These are phyloP conservation scores for Pantherophis vulpinus DNA, from an alignment of 2,797 vertebrate species.

Conservation along the genomic window DNA sequence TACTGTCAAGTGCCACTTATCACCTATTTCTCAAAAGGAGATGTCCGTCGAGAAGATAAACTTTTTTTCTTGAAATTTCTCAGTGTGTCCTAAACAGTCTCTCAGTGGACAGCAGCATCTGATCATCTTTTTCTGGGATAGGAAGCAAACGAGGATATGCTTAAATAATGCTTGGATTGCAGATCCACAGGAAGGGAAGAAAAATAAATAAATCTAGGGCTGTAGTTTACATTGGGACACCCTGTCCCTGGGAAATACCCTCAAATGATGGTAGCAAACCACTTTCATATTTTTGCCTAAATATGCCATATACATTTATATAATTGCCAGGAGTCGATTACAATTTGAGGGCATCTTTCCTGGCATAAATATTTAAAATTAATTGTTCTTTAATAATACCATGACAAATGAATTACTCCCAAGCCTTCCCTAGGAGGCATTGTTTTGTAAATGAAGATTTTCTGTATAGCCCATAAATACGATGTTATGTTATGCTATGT, in stretches of 20 bases:
- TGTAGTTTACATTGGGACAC: not conserved
- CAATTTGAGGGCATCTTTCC: not conserved
- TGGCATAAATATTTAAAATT: not conserved
- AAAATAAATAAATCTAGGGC: not conserved
- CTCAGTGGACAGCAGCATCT: not conserved
- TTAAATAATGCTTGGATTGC: not conserved
- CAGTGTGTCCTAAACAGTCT: not conserved
- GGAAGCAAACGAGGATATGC: not conserved
- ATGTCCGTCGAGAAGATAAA: not conserved
- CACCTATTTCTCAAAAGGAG: not conserved
- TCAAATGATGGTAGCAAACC: not conserved
- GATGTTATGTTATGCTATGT: not conserved
- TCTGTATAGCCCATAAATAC: not conserved
- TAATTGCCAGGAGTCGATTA: not conserved
- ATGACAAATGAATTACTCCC: not conserved
- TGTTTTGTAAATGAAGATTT: not conserved
- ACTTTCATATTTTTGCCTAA: not conserved
- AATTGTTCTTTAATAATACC: not conserved
- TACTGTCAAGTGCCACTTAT: not conserved
- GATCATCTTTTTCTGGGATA: not conserved
- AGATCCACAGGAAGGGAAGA: not conserved
- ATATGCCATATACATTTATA: not conserved
- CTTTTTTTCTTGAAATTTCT: not conserved
- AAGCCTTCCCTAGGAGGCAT: not conserved
- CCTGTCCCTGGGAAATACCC: not conserved